Evolutionary conservation across 2,113 vertebrate species (phyloP), one percentile per base, ranked within the genome.

Genomic region (Nothocercus nigrocapillus): DNA sequence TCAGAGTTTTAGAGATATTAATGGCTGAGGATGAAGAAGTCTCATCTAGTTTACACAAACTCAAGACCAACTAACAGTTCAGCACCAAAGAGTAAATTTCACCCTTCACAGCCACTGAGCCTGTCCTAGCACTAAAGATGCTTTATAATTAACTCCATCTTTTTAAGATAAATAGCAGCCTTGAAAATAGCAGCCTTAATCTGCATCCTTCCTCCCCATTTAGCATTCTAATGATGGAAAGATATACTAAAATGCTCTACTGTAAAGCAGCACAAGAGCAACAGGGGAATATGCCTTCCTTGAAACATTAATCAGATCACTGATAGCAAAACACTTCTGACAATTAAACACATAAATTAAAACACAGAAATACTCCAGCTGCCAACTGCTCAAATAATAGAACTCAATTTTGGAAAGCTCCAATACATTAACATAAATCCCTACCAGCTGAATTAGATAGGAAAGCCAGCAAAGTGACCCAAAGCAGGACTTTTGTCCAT

Each of bases 321-420:
- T 32, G 45, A 59, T 20, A 80, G 74, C 42, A 47, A 34, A 28
- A 22, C 1, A 78, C 28, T 49, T 75, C 69, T 47, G 36, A 51
- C 79, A 79, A 75, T 88, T 88, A 90, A 90, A 49, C 22, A 83
- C 58, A 79, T 84, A 79, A 88, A 84, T 69, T 84, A 85, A 27
- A 82, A 28, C 18, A 85, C 81, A 49, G 45, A 62, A 58, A 53
- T 13, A 62, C 34, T 82, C 56, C 53, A 73, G 74, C 51, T 91
- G 68, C 64, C 73, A 51, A 75, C 47, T 91, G 68, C 64, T 69
- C 47, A 72, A 93, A 82, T 13, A 74, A 63, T 17, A 85, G 11
- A 88, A 75, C 11, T 72, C 36, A 30, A 20, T 68, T 79, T 64
- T 78, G 28, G 58, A 93, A 73, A 90, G 44, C 62, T 68, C 66